Base-by-base conservation (phyloP, 2,888 invertebrate species). In the Tupiocoris notatus region DNA sequence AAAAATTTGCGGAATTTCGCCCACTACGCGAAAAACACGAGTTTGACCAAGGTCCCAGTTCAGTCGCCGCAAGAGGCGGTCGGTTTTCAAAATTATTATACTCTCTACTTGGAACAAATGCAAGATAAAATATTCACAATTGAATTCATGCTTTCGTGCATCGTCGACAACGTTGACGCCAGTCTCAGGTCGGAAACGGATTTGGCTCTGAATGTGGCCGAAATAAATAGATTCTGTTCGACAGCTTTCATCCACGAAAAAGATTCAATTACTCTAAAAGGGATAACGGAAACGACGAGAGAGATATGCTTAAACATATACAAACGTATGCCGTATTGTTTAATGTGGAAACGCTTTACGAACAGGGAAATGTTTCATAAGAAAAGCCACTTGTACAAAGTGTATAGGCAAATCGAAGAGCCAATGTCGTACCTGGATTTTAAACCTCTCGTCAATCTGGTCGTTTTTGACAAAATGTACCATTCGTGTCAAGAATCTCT, bases 381-480 rank as follows among this genome's bases (percentile, higher is more conserved):
- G 22, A 57, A 24, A 18, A 68, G 58, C 17, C 68, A 68, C 18
- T 58, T 68, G 17, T 68, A 68, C 68, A 68, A 68, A 18, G 16
- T 59, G 1, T 68, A 58, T 24, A 24, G 68, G 21, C 23, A 17
- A 6, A 24, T 68, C 16, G 68, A 68, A 9, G n/a, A 21, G n/a
- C n/a, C 2, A 20, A 59, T 59, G 23, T 23, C 68, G 6, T 58
- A 18, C 21, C 23, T 58, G 12, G 17, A 24, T 6, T 68, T 58
- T 24, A 57, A 59, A 16, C 9, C 59, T 20, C 58, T 58, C 58
- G 24, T 59, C 1, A 68, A 68, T 20, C 68, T 24, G 18, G 2
- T 68, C 6, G 21, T 68, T 16, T 68, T 68, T 22, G 22, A 68
- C 25, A 68, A 68, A 68, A 68, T 68, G 59, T 68, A 68, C 68